phyloP scores from a whole-genome alignment of 1,140 invertebrate species.

The Delia radicum region DNA sequence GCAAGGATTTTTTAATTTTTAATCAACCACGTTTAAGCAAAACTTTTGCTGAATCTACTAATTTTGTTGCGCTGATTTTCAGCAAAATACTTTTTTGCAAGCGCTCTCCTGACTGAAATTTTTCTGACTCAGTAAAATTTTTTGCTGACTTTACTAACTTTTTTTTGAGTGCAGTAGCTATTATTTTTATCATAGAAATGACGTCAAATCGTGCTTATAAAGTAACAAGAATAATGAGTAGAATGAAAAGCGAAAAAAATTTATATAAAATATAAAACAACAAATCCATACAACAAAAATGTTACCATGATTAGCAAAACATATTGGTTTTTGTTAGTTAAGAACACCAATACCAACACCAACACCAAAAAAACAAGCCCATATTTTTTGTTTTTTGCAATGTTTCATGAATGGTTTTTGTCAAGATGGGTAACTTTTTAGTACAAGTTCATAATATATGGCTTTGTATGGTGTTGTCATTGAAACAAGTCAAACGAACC shows the following conservation, averaged over 20 bases:
- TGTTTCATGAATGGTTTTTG: neutral
- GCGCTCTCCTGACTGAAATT: too few species aligned
- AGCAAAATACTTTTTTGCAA: too few species aligned
- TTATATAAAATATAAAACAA: neutral
- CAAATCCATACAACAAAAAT: neutral
- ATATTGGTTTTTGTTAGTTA: conserved; percentile 2
- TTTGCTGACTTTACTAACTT: too few species aligned
- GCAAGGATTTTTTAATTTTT: too few species aligned
- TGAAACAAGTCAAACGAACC: too few species aligned
- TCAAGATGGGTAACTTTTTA: neutral
- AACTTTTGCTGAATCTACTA: too few species aligned
- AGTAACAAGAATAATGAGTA: neutral
- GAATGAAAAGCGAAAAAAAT: too few species aligned
- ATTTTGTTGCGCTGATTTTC: too few species aligned
- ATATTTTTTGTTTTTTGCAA: neutral
- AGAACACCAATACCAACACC: neutral
- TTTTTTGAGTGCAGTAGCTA: too few species aligned
- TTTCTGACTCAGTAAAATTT: too few species aligned
- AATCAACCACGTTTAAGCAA: too few species aligned
- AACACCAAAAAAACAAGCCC: neutral
- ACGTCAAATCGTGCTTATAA: conserved; percentile 1
- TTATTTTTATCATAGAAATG: conserved; percentile 10
- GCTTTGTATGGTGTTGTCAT: neutral
- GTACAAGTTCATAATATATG: conserved; percentile 9
- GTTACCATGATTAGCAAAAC: conserved; percentile 12